Conservation (phyloP, 1,140 invertebrate genomes). For the Pseudoatta argentina region DNA sequence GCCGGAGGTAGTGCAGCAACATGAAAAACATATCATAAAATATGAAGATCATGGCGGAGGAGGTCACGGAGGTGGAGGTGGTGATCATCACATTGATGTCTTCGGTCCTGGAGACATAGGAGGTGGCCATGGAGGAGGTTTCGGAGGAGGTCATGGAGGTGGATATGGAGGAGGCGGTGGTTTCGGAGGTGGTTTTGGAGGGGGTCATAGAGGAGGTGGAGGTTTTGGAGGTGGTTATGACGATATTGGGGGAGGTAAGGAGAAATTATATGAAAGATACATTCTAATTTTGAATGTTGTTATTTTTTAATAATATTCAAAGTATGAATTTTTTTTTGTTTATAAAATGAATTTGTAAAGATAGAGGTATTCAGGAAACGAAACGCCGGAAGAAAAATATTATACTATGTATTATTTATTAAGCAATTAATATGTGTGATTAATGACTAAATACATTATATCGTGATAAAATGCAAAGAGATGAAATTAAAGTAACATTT, state of each 20-base stretch:
- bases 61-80: conserved; percentile 70
- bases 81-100: conserved; percentile 65
- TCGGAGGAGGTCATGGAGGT: conserved; percentile 59
- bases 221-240: conserved; percentile 11
- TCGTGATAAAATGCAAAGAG: neutral
- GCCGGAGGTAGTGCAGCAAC: conserved; percentile 79
- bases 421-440: neutral
- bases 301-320: neutral
- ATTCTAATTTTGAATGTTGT: neutral
- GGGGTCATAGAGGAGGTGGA: conserved; percentile 40
- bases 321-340: neutral
- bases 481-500: neutral
- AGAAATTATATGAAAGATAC: neutral
- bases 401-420: neutral
- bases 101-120: conserved; percentile 64
- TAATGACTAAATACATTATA: neutral
- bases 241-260: conserved; percentile 46
- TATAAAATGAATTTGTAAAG: neutral
- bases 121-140: conserved; percentile 51
- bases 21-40: conserved; percentile 77
- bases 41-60: conserved; percentile 79
- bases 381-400: too few relatives aligned
- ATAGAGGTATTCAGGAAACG: neutral
- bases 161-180: conserved; percentile 58
- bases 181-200: conserved; percentile 58